Percentiles rank a stretch among this genome's conserved stretches.
phyloP scores from a whole-genome alignment of 2,888 invertebrate species.

The Pristionchus japonicus region DNA sequence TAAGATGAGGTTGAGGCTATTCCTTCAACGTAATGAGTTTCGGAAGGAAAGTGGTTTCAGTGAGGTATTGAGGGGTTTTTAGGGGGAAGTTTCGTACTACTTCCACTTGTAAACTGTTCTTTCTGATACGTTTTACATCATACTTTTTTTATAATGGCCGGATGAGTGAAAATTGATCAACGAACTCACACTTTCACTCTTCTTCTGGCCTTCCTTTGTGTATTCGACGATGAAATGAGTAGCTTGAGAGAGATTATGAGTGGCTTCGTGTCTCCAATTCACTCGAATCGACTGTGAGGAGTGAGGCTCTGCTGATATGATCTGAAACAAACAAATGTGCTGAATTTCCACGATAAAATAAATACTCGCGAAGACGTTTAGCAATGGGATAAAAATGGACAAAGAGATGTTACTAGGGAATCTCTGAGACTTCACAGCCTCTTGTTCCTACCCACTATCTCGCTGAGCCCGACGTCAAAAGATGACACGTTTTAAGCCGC shows the following conservation, averaged over 20 bases:
- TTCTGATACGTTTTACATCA: no score
- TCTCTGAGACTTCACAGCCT: neutral
- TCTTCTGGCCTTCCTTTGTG: neutral
- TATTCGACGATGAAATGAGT: conserved; percentile 11
- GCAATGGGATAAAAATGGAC: no score
- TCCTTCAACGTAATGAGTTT: neutral
- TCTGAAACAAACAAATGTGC: neutral
- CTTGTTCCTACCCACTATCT: neutral
- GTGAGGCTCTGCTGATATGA: neutral
- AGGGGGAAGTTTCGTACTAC: no score
- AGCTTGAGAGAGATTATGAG: conserved; percentile 29
- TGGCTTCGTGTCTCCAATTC: neutral
- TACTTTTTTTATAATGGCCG: no score
- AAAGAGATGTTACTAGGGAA: neutral
- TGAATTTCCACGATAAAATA: no score
- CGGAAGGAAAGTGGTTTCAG: neutral
- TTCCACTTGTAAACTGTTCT: no score
- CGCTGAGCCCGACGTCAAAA: neutral
- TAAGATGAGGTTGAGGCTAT: neutral
- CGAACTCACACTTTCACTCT: neutral
- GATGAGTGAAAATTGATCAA: neutral
- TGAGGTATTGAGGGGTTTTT: neutral
- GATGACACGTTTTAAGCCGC: neutral
- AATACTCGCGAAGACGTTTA: no score
- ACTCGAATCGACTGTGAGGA: conserved; percentile 31